Evolutionary conservation across 2,113 vertebrate genomes (phyloP).

Genomic region (Ancistrus triradiatus): DNA sequence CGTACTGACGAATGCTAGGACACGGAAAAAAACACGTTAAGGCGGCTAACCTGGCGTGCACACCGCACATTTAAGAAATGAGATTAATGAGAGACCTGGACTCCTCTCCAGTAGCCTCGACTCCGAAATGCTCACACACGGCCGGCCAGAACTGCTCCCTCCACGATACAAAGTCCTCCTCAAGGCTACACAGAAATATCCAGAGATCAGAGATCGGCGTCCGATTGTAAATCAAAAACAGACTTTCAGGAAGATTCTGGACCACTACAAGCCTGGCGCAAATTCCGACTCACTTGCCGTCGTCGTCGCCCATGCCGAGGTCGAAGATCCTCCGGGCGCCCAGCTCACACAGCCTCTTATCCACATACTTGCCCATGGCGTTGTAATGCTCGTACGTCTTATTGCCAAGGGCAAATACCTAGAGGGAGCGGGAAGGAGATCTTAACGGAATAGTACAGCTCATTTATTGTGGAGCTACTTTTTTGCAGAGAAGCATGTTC

Average conservation of each 20-base stretch:
- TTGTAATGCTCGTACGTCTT: constrained; percentile 98
- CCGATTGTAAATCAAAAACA: too few relatives aligned
- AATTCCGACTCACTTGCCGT: constrained; percentile 85
- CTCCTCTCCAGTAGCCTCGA: constrained; percentile 94
- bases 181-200: constrained; percentile 67
- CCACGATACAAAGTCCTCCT: constrained; percentile 97
- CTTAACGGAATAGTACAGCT: too few relatives aligned
- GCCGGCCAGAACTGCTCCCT: constrained; percentile 98
- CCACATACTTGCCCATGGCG: constrained; percentile 93
- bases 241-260: background rate
- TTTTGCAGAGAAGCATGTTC: too few relatives aligned
- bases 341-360: constrained; percentile 87
- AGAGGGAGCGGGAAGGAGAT: too few relatives aligned
- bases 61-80: too few relatives aligned
- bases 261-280: background rate
- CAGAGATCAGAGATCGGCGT: too few relatives aligned
- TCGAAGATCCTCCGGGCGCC: constrained; percentile 91
- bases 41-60: too few relatives aligned
- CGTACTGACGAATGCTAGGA: constrained; percentile 92
- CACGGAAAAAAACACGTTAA: too few relatives aligned
- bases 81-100: constrained; percentile 87
- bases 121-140: constrained; percentile 92
- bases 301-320: constrained; percentile 88
- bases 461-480: too few relatives aligned
- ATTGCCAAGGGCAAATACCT: constrained; percentile 96